A percentile compares a stretch with the other conserved stretches of the same genome.
Evolutionary conservation across 2,113 vertebrate genomes (phyloP).

Genomic region (Smithornis capensis): DNA sequence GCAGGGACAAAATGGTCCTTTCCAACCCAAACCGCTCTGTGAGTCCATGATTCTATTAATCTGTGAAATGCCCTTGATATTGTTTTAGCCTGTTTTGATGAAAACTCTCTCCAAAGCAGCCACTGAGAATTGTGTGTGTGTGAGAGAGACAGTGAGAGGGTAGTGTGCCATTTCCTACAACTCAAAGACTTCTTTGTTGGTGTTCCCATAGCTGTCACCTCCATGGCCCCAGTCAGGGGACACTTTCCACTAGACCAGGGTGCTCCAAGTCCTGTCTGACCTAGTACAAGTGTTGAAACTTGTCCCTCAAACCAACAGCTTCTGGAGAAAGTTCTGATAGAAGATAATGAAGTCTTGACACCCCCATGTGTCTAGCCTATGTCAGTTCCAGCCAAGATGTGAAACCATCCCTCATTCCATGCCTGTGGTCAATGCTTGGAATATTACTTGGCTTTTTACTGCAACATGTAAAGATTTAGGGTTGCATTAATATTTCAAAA

Average conservation of each 20-base stretch:
- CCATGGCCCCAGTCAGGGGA: background rate
- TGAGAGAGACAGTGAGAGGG: no score
- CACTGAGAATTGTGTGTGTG: rapidly evolving
- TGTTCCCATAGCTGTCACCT: background rate
- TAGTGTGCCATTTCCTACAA: background rate
- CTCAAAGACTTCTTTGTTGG: background rate
- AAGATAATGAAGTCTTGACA: background rate
- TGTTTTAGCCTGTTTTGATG: background rate
- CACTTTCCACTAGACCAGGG: background rate
- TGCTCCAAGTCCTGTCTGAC: background rate
- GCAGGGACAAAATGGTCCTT: background rate
- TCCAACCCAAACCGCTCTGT: background rate
- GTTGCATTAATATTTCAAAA: background rate
- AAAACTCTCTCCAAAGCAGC: background rate
- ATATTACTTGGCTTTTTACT: background rate
- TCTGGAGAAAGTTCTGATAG: background rate
- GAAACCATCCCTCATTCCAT: background rate
- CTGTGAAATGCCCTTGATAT: background rate
- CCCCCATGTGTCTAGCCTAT: background rate
- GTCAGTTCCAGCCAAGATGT: background rate
- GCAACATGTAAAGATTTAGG: background rate
- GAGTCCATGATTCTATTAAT: background rate
- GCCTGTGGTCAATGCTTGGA: background rate
- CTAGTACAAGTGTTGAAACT: background rate
- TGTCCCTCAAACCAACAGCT: background rate